These are phyloP conservation scores for Cyanoliseus patagonus DNA, from an alignment of 2,113 vertebrate species.

Conservation along the genomic window DNA sequence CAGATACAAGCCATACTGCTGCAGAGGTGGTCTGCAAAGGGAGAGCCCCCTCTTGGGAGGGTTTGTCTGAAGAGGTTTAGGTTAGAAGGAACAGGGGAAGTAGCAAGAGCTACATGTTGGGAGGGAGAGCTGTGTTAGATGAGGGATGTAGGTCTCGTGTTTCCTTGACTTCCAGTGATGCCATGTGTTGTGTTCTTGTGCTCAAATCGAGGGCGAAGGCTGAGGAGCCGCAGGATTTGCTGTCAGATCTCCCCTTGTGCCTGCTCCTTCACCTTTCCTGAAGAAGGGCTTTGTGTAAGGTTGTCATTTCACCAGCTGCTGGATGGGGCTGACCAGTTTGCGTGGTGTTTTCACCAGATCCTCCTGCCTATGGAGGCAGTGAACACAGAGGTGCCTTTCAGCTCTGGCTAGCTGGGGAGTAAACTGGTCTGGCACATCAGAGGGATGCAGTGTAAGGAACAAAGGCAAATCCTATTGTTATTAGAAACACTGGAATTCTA, in stretches of 20 bases:
- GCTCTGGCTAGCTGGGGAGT: neutral
- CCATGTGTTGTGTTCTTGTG: neutral
- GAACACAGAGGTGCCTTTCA: neutral
- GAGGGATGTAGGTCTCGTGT: neutral
- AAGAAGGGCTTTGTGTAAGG: neutral
- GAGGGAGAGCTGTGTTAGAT: neutral
- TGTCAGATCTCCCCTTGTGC: neutral
- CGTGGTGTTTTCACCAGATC: no score
- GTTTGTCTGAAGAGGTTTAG: neutral
- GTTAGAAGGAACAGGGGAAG: neutral
- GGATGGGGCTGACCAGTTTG: neutral
- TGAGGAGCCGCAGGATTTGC: neutral
- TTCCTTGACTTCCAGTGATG: neutral
- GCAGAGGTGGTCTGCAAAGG: neutral
- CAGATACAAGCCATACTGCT: neutral
- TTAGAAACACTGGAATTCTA: neutral
- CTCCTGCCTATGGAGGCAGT: neutral
- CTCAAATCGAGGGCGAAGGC: fast-evolving
- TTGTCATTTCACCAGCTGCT: neutral
- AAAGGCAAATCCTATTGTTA: neutral
- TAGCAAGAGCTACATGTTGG: neutral
- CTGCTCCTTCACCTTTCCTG: neutral
- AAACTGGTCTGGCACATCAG: neutral
- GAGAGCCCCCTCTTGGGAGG: neutral
- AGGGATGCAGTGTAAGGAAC: neutral